Base-by-base conservation (phyloP, 2,113 vertebrate species). In the Prietella phreatophila region DNA sequence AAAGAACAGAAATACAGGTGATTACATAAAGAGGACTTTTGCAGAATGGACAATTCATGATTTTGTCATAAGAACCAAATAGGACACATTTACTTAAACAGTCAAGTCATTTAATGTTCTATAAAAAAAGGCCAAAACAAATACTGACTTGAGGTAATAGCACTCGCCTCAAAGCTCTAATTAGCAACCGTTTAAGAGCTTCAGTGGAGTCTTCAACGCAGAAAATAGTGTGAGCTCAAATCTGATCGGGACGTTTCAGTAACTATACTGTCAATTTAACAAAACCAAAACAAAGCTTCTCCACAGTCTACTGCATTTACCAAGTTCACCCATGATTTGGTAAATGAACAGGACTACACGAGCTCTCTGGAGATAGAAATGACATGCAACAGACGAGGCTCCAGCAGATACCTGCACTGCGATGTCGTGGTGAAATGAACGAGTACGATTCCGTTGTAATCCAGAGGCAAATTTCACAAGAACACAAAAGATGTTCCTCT, bases 101-200 rank as follows among this genome's bases (percentile, higher is more conserved):
- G n/a, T 84, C 56, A 20, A 75, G 36, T 39, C 17, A 19, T 71
- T 71, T 33, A 17, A 71, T 19, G 30, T 71, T 36, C 5, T 71
- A 71, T 67, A 79, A 56, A 30, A 25, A 36, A 53, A 8, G 33
- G 10, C 22, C 17, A 30, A 88, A 61, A 65, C 7, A 14, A 88
- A 84, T 79, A 88, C 87, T 88, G 87, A 79, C 69, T 42, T 17
- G 50, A 0, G 71, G 82, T 84, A 67, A 63, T 19, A 75, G 82
- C 14, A 56, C 39, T 55, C 15, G 19, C 13, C 25, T 65, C 9
- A n/a, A 25, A 67, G 47, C 71, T 55, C 71, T 39, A 4, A 81
- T n/a, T n/a, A 65, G 11, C 30, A 36, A 58, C 58, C 69, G 76
- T 27, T 50, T 15, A 67, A 67, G 9, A 50, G 61, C 71, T 63